phyloP scores from a whole-genome alignment of 2,797 vertebrate genomes.

The Lepus townsendii region DNA sequence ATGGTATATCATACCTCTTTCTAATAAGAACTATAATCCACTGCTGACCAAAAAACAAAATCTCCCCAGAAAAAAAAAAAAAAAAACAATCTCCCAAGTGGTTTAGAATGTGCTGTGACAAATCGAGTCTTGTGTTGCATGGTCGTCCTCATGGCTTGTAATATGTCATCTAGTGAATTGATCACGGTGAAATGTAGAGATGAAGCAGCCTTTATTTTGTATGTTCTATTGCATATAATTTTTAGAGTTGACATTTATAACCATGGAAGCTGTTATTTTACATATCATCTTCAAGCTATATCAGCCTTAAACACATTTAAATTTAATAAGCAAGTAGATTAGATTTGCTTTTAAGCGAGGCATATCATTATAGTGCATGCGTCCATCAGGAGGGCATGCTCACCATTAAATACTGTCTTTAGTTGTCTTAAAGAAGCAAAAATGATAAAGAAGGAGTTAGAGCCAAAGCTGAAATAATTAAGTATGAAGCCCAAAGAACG shows the following conservation, averaged over 20 bases:
- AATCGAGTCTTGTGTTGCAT: constrained; percentile 87
- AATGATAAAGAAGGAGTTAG: constrained; percentile 79
- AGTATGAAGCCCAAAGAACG: constrained; percentile 70
- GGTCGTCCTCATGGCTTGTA: constrained; percentile 87
- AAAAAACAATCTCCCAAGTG: constrained; percentile 85
- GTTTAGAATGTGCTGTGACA: constrained; percentile 86
- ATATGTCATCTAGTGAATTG: constrained; percentile 91
- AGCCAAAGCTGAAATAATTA: constrained; percentile 82
- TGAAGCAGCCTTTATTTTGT: constrained; percentile 90
- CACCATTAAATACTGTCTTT: constrained; percentile 85
- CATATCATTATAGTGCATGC: constrained; percentile 88
- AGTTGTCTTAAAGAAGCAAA: constrained; percentile 87
- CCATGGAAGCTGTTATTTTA: constrained; percentile 91
- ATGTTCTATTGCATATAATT: constrained; percentile 91
- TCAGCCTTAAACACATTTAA: constrained; percentile 93
- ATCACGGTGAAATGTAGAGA: constrained; percentile 90
- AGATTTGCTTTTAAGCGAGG: constrained; percentile 92
- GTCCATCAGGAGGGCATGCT: constrained; percentile 82
- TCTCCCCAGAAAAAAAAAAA: constrained; percentile 40
- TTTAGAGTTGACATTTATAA: constrained; percentile 91
- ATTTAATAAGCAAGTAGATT: constrained; percentile 93
- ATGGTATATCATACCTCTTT: constrained; percentile 74
- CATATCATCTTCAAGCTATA: constrained; percentile 90
- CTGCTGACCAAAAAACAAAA: constrained; percentile 80
- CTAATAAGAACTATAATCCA: constrained; percentile 85